A percentile compares a stretch with the other conserved stretches of the same genome.
Conservation (phyloP, 2,888 invertebrate genomes). For the Acanthosepion pharaonis region DNA sequence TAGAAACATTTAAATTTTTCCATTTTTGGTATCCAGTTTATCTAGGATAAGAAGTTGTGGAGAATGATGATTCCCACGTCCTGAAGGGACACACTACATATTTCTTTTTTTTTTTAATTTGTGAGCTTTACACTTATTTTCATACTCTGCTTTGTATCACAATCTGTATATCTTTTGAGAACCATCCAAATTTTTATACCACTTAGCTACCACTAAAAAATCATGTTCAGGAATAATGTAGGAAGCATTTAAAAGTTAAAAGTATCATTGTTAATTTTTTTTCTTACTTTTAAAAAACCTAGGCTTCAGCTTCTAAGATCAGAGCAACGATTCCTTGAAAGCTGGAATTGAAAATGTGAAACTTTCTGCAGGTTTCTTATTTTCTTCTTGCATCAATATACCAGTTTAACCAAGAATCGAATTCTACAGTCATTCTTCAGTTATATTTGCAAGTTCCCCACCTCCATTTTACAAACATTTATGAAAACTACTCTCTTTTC, state of each 20-base stretch:
- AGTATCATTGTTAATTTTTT: not conserved
- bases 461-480: not conserved
- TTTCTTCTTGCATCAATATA: not conserved
- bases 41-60: too few relatives aligned
- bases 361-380: not conserved
- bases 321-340: not conserved
- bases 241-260: not conserved
- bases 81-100: too few relatives aligned
- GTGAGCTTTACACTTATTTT: too few relatives aligned
- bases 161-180: not conserved
- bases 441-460: not conserved
- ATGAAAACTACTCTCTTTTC: not conserved
- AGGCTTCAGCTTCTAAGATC: not conserved
- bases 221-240: not conserved
- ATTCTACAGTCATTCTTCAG: not conserved
- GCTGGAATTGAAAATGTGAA: not conserved
- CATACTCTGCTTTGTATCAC: not conserved
- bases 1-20: too few relatives aligned
- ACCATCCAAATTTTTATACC: not conserved
- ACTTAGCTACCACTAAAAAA: not conserved
- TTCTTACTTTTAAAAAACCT: not conserved
- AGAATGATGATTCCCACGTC: too few relatives aligned
- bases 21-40: too few relatives aligned
- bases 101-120: too few relatives aligned
- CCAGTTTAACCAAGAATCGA: not conserved